Conservation (phyloP, 2,888 invertebrate genomes). For the Caenorhabditis virilis region DNA sequence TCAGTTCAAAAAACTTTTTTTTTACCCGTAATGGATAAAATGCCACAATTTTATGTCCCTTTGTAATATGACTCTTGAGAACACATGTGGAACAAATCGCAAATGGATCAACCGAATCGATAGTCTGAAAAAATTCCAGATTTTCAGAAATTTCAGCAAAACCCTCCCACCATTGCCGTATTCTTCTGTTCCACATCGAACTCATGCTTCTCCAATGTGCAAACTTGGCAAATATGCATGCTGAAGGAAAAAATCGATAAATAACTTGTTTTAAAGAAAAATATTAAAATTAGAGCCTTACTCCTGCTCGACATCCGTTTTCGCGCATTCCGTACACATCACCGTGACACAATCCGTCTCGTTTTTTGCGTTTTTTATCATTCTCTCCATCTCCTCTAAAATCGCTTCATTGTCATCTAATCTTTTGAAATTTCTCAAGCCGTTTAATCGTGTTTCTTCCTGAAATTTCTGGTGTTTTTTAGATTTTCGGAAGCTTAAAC, state of each 20-base stretch:
- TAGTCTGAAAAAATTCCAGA: neutral
- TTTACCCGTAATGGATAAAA: neutral
- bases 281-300: too few species aligned
- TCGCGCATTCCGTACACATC: neutral
- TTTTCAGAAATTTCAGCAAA: neutral
- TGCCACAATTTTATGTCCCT: neutral
- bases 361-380: neutral
- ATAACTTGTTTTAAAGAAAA: too few species aligned
- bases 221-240: neutral
- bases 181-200: neutral
- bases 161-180: neutral
- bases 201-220: neutral
- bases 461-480: too few species aligned
- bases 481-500: too few species aligned
- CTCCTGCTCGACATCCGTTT: neutral
- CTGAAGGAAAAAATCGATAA: too few species aligned
- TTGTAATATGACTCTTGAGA: neutral
- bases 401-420: too few species aligned
- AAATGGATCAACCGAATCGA: neutral
- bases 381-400: too few species aligned
- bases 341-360: neutral
- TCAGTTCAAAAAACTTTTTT: neutral
- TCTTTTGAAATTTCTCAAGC: too few species aligned
- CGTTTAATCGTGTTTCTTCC: too few species aligned
- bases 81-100: neutral